These are phyloP conservation scores for Spinus pinus DNA, from an alignment of 2,797 vertebrate genomes.

Conservation along the genomic window DNA sequence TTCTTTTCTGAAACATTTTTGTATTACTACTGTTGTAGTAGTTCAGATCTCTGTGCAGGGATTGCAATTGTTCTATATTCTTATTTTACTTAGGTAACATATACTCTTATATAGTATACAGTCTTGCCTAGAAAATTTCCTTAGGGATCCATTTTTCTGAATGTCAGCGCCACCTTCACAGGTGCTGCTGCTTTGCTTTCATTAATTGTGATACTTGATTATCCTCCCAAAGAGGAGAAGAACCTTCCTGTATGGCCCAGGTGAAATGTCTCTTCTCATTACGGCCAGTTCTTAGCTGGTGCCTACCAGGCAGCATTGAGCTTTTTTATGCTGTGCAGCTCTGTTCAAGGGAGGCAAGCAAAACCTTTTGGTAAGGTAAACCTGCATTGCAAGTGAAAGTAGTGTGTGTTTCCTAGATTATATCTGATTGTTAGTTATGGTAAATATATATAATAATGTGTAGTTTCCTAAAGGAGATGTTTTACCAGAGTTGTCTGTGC, in stretches of 20 bases:
- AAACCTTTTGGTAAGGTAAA: background rate
- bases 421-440: background rate
- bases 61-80: background rate
- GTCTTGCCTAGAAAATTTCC: background rate
- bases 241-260: background rate
- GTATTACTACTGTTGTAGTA: background rate
- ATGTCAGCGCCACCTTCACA: background rate
- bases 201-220: background rate
- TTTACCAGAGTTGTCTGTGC: background rate
- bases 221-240: background rate
- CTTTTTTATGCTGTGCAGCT: fast-evolving
- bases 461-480: background rate
- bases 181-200: background rate
- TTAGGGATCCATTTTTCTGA: background rate
- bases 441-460: background rate
- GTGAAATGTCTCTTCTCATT: background rate
- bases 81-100: background rate
- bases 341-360: background rate
- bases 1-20: background rate
- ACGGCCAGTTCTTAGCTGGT: background rate
- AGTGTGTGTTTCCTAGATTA: background rate
- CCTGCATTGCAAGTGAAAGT: fast-evolving
- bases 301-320: fast-evolving
- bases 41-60: background rate
- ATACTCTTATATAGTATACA: background rate